Percentiles rank a stretch among this genome's conserved stretches.
phyloP scores from a whole-genome alignment of 2,888 invertebrate genomes.

The Troides aeacus region DNA sequence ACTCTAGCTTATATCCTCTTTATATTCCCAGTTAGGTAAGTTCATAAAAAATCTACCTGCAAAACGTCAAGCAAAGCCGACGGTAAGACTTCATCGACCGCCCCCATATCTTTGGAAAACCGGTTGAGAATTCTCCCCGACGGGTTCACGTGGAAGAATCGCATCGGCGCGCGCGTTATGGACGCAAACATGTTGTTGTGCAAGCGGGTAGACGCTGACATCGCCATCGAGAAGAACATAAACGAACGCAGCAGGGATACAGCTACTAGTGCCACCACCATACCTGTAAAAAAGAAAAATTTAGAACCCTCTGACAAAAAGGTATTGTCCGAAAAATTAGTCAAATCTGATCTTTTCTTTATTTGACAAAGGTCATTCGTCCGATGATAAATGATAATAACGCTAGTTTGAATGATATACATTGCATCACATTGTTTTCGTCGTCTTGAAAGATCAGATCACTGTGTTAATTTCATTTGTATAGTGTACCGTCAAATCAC shows the following conservation, averaged over 20 bases:
- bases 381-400: too few species aligned
- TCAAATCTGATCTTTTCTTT: too few species aligned
- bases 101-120: slow-evolving; percentile 93
- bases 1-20: too few species aligned
- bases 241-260: slow-evolving; percentile 76
- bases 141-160: slow-evolving; percentile 93
- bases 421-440: too few species aligned
- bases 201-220: slow-evolving; percentile 87
- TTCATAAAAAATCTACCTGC: slow-evolving; percentile 54
- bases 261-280: slow-evolving; percentile 73
- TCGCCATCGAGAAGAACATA: slow-evolving; percentile 82
- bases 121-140: slow-evolving; percentile 91
- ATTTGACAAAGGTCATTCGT: too few species aligned
- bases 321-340: too few species aligned
- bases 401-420: too few species aligned
- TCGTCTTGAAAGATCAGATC: too few species aligned
- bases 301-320: background rate
- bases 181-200: slow-evolving; percentile 93
- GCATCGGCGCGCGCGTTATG: slow-evolving; percentile 89
- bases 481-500: too few species aligned
- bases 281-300: slow-evolving; percentile 47
- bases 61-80: slow-evolving; percentile 81
- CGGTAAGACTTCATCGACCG: slow-evolving; percentile 83
- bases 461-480: too few species aligned
- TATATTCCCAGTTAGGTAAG: too few species aligned